phyloP scores from a whole-genome alignment of 2,888 invertebrate species.

The Chirona hameri region DNA sequence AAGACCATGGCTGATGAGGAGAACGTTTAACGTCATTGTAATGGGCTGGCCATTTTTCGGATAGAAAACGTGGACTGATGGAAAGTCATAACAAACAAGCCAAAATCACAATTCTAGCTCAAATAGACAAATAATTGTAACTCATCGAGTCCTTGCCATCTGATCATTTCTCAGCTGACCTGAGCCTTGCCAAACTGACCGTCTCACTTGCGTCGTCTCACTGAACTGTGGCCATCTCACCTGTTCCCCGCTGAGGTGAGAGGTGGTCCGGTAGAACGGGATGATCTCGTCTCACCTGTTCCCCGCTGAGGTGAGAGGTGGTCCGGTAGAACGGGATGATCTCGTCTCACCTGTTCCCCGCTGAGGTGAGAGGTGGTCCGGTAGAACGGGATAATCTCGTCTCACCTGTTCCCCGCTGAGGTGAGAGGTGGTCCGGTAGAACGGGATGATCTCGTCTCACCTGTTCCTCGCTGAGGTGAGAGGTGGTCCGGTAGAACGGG shows the following conservation, averaged over 20 bases:
- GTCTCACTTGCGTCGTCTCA: no score
- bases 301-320: constrained; percentile 74
- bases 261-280: constrained; percentile 76
- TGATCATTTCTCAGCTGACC: no score
- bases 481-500: constrained; percentile 76
- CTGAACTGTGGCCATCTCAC: no score
- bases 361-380: constrained; percentile 79
- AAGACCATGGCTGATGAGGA: no score
- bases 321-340: constrained; percentile 82
- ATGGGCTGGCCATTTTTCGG: no score
- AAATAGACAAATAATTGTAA: no score
- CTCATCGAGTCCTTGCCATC: no score
- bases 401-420: constrained; percentile 76
- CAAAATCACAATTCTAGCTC: no score
- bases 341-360: constrained; percentile 75
- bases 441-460: constrained; percentile 85
- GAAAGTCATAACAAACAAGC: no score
- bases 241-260: constrained; percentile 75
- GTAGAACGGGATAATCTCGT: constrained; percentile 81
- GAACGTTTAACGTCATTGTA: no score
- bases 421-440: constrained; percentile 76
- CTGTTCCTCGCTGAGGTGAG: constrained; percentile 79
- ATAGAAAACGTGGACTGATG: no score
- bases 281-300: constrained; percentile 83
- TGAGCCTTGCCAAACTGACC: no score